A percentile compares a stretch with the other conserved stretches of the same genome.
These are phyloP conservation scores for Theristus sp. DNA, from an alignment of 2,888 invertebrate genomes.

Conservation along the genomic window DNA sequence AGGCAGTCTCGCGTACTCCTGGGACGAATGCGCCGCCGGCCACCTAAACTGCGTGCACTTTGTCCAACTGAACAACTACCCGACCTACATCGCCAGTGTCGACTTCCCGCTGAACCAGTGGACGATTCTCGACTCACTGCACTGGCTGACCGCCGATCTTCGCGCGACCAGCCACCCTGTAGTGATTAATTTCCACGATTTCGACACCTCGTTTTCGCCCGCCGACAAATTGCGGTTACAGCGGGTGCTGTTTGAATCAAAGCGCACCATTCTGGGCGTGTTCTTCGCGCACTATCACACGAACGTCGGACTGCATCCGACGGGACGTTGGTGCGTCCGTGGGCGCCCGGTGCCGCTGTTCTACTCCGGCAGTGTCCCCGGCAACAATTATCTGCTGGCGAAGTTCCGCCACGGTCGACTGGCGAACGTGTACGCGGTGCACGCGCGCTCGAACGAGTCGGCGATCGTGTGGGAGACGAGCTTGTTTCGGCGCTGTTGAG, in stretches of 20 bases:
- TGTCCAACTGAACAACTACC: constrained; percentile 24
- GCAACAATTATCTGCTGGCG: constrained; percentile 6
- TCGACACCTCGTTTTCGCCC: constrained; percentile 2
- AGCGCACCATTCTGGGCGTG: constrained; percentile 6
- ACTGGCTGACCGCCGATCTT: constrained; percentile 1
- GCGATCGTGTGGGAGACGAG: not conserved
- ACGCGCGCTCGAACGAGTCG: not conserved
- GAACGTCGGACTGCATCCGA: constrained; percentile 5
- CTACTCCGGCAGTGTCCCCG: constrained; percentile 8
- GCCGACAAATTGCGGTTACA: not conserved
- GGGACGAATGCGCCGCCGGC: constrained; percentile 4
- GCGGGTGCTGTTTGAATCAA: not conserved
- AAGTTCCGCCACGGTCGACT: not conserved
- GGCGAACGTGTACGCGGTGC: not conserved
- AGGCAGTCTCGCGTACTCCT: constrained; percentile 8
- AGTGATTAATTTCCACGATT: constrained; percentile 6
- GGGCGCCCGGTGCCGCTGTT: constrained; percentile 1
- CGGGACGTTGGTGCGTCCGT: constrained; percentile 1
- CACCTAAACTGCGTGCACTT: constrained; percentile 19
- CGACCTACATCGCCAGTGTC: constrained; percentile 15
- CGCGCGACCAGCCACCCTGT: not conserved
- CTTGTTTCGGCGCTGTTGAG: not conserved
- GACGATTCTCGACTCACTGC: not conserved
- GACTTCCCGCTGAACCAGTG: not conserved
- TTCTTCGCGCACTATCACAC: constrained; percentile 8